phyloP scores from a whole-genome alignment of 2,113 vertebrate genomes.

The Chloebia gouldiae region DNA sequence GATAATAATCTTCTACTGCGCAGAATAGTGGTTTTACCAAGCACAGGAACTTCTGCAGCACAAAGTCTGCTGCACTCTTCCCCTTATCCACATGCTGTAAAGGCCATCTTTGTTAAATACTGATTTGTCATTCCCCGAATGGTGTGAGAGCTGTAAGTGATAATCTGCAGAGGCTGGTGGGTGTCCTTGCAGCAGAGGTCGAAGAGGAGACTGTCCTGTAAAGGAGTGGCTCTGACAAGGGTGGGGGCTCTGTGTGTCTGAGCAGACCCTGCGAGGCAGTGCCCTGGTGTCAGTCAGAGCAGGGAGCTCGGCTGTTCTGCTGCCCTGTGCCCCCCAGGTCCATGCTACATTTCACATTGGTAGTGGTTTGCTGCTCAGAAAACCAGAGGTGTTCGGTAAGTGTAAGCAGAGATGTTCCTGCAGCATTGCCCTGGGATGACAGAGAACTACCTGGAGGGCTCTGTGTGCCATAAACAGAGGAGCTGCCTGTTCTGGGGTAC shows the following conservation, averaged over 20 bases:
- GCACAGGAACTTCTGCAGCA: neutral
- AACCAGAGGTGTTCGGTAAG: neutral
- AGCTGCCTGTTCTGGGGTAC: neutral
- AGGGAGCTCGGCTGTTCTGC: neutral
- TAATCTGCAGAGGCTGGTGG: neutral
- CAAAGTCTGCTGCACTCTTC: neutral
- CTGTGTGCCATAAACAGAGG: neutral
- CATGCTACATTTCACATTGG: accelerated
- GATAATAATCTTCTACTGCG: neutral
- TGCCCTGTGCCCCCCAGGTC: neutral
- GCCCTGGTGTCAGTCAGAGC: neutral
- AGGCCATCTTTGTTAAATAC: neutral
- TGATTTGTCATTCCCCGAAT: neutral
- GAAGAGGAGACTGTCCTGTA: neutral
- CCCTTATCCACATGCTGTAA: neutral
- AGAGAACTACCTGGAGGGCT: neutral
- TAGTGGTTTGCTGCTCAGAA: neutral
- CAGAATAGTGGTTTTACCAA: neutral
- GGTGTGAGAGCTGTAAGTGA: neutral
- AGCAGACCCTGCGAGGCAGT: accelerated
- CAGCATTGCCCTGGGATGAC: accelerated
- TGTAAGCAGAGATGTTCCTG: neutral
- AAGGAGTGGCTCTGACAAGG: neutral
- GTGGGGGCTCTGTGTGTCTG: neutral
- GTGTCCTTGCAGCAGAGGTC: neutral